These are phyloP conservation scores for Arizona elegans DNA, from an alignment of 2,113 vertebrate species.

Conservation along the genomic window DNA sequence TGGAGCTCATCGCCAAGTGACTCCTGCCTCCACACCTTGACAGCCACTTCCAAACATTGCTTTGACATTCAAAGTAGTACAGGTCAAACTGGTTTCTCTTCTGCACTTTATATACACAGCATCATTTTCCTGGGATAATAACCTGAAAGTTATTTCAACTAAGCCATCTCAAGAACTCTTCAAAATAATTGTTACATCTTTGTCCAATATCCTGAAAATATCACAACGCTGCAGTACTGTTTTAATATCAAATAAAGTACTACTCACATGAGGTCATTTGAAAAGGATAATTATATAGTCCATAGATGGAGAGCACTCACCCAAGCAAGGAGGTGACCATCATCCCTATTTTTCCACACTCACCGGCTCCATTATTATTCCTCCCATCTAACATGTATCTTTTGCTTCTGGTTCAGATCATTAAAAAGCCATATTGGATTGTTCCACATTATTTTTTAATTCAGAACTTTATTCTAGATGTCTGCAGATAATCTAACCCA, in stretches of 20 bases:
- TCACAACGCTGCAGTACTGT: not conserved
- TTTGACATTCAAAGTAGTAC: constrained; percentile 54
- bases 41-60: constrained; percentile 40
- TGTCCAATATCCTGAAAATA: not conserved
- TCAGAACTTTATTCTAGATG: not conserved
- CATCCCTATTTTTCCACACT: not conserved
- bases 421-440: not conserved
- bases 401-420: not conserved
- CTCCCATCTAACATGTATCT: not conserved
- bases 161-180: not conserved
- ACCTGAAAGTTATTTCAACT: constrained; percentile 24
- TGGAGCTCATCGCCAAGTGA: constrained; percentile 35
- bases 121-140: constrained; percentile 50
- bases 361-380: not conserved
- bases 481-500: not conserved
- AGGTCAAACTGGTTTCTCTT: constrained; percentile 60
- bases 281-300: not conserved
- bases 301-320: not conserved
- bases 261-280: not conserved
- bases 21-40: constrained; percentile 52
- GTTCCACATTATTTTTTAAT: not conserved
- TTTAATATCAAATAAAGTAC: not conserved
- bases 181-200: not conserved
- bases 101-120: constrained; percentile 31
- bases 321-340: not conserved